Percentiles rank a stretch among this genome's conserved stretches.
Evolutionary conservation across 1,140 invertebrate species (phyloP).

Genomic region (Bombus vancouverensis): DNA sequence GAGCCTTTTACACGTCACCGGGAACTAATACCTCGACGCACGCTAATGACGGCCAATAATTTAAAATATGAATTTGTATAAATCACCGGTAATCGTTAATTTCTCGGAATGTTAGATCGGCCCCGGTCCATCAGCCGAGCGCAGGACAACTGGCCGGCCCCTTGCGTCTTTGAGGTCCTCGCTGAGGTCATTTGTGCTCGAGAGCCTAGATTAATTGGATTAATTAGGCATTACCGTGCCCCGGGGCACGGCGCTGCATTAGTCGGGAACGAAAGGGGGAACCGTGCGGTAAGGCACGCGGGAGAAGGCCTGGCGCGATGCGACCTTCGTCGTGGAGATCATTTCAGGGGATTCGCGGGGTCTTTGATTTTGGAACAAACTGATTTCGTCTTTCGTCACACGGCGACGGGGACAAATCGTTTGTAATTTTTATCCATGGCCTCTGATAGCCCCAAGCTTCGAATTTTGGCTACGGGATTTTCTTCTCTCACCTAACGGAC

Average conservation of each 20-base stretch:
- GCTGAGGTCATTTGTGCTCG: slow-evolving; percentile 81
- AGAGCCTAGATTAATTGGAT: slow-evolving; percentile 81
- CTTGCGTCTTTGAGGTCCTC: slow-evolving; percentile 68
- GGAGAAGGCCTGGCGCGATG: slow-evolving; percentile 31
- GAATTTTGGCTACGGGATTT: background rate
- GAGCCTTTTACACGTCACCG: slow-evolving; percentile 75
- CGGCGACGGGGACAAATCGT: slow-evolving; percentile 45
- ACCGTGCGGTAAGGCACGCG: slow-evolving; percentile 39
- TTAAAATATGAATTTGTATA: slow-evolving; percentile 83
- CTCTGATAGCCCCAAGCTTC: background rate
- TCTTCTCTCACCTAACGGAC: background rate
- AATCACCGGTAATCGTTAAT: slow-evolving; percentile 83
- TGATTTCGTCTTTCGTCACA: slow-evolving; percentile 64
- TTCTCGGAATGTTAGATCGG: slow-evolving; percentile 82
- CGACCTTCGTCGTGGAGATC: slow-evolving; percentile 60
- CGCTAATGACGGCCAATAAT: slow-evolving; percentile 82
- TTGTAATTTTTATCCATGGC: slow-evolving; percentile 13
- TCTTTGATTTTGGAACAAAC: slow-evolving; percentile 69
- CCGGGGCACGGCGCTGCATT: slow-evolving; percentile 78
- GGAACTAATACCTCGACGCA: slow-evolving; percentile 77
- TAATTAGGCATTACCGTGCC: slow-evolving; percentile 82
- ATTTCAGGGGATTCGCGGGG: slow-evolving; percentile 55
- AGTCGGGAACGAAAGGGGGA: slow-evolving; percentile 60
- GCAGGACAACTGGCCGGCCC: slow-evolving; percentile 59
- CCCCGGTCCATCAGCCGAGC: slow-evolving; percentile 77